Evolutionary conservation across 2,888 invertebrate species (phyloP), one percentile per base, ranked within the genome.

Genomic region (Argyra leucocephala): DNA sequence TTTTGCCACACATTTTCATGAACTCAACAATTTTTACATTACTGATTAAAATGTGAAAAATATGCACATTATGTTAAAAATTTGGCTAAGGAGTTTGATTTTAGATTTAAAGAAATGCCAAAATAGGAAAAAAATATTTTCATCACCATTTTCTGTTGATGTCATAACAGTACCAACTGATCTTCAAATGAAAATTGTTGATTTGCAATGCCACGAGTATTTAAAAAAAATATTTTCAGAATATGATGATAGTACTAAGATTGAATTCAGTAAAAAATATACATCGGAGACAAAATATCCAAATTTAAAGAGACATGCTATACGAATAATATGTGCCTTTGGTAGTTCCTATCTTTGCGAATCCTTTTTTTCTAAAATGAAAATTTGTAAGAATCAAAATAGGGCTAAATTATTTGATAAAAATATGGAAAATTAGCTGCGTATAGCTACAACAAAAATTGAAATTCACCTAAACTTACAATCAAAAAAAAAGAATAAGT

Each of bases 161-260:
- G 24, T 59, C 15, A 59, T 15, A 59, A 59, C 59, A 59, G 59
- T 59, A 23, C 59, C 59, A 59, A 12, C 18, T 59, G 15, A 59
- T 23, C 59, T 59, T 59, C 23, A 59, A 59, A 59, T 62, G 22
- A 22, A 62, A 62, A 21, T 62, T 62, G 12, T 62, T 62, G 48
- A 62, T 62, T 62, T 62, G 22, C 62, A 62, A 18, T 62, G 62
- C 37, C 62, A 48, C 21, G 62, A 62, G 10, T 36, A 62, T 23
- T 62, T 62, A 62, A 62, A 37, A 37, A 62, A 3, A 12, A n/a
- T 62, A 62, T 62, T 62, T 62, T 62, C 62, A 62, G 62, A 62
- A 62, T 62, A 62, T n/a, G n/a, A n/a, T n/a, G n/a, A n/a, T n/a
- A n/a, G n/a, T n/a, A n/a, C n/a, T n/a, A n/a, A n/a, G n/a, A n/a